Evolutionary conservation across 2,113 vertebrate genomes (phyloP).

Genomic region (Heptranchias perlo): DNA sequence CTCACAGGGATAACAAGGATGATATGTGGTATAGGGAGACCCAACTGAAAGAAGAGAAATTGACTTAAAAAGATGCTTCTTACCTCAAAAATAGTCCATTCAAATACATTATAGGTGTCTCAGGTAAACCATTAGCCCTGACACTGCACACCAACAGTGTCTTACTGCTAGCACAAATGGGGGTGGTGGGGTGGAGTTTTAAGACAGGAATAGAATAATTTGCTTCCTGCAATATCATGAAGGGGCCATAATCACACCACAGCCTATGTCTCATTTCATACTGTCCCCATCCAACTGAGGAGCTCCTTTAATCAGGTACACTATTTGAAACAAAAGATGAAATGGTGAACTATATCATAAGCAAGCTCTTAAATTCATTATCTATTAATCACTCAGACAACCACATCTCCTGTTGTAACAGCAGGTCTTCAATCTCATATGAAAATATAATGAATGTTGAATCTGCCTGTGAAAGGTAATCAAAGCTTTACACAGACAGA

Average conservation of each 20-base stretch:
- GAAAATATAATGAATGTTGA: slow-evolving; percentile 25
- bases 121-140: neutral
- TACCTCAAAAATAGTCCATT: neutral
- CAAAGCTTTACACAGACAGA: neutral
- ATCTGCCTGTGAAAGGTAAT: slow-evolving; percentile 22
- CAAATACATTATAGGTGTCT: neutral
- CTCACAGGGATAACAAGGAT: neutral
- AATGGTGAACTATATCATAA: neutral
- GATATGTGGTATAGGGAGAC: neutral
- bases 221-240: neutral
- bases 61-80: neutral
- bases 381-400: neutral
- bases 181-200: neutral
- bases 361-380: slow-evolving; percentile 21
- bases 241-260: neutral
- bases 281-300: neutral
- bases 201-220: neutral
- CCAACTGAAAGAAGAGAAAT: neutral
- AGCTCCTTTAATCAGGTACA: neutral
- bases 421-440: neutral
- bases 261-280: neutral
- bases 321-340: slow-evolving; percentile 20
- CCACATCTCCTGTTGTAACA: neutral
- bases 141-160: neutral
- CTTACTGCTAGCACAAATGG: neutral